Base-by-base conservation (phyloP, 2,797 vertebrate genomes). In the Hyperoplus lanceolatus region DNA sequence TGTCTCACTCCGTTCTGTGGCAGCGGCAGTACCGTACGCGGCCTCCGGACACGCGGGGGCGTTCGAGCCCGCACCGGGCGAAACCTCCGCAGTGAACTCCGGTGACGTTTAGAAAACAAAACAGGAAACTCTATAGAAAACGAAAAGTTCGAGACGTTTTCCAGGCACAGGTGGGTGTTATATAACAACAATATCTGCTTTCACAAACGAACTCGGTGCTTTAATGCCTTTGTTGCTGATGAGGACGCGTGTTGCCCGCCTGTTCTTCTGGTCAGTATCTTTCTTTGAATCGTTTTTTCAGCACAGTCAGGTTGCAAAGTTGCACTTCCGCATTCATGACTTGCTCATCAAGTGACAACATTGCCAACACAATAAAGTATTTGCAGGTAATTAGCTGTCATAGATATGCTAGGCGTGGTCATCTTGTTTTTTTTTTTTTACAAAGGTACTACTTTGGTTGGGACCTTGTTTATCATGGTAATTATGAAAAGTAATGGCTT, bases 321-420 rank as follows among this genome's bases (percentile, higher is more conserved):
- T 82, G 57, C 50, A 93, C 90, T 94, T 94, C 93, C 93, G 90
- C 87, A 88, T 92, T 67, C 74, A 87, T 75, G 74, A 45, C 66
- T 68, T 50, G 0, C 70, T 55, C 54, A 51, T 63, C 60, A 79
- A 78, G 67, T 76, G 42, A 80, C 69, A 75, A 58, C 51, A 48
- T 7, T 43, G 14, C 1, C 18, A 48, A 38, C 21, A 2, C 6
- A 2, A 2, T 46, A 29, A 36, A 10, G 2, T 51, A 1, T 46
- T 15, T 43, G 6, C 8, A 21, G 6, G 8, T 1, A 0, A 8
- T 70, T 70, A 43, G 4, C 14, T 54, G 4, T 16, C 4, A 21
- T 1, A 1, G 36, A 41, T 39, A 8, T 36, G 9, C 14, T 5
- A 0, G 38, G 0, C 5, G 8, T 43, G 13, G 0, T 11, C 7